Evolutionary conservation across 2,888 invertebrate species (phyloP).

Genomic region (Drosophila testacea): DNA sequence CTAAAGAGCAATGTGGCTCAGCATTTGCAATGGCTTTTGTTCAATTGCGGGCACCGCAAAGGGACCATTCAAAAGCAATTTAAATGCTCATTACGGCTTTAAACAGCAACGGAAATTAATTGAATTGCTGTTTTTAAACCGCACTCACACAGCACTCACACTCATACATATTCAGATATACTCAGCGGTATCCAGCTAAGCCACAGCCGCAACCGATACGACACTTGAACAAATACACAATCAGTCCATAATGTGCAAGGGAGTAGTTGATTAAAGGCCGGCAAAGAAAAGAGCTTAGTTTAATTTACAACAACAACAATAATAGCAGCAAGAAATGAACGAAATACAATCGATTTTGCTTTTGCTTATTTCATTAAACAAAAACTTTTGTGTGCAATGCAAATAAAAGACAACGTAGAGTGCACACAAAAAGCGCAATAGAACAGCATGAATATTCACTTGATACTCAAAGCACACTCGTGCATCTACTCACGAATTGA

Average conservation of each 20-base stretch:
- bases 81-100: constrained; percentile 78
- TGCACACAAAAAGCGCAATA: constrained; percentile 39
- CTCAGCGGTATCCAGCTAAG: constrained; percentile 53
- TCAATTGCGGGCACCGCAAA: constrained; percentile 67
- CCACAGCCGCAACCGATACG: constrained; percentile 72
- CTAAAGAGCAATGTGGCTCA: constrained; percentile 10
- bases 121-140: constrained; percentile 77
- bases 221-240: constrained; percentile 74
- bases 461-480: constrained; percentile 47
- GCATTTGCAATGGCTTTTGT: constrained; percentile 63
- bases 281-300: constrained; percentile 54
- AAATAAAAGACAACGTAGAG: constrained; percentile 50
- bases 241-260: constrained; percentile 39
- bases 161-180: constrained; percentile 10
- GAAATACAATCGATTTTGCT: constrained; percentile 60
- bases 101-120: constrained; percentile 76
- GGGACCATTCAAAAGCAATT: constrained; percentile 70
- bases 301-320: constrained; percentile 41
- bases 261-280: constrained; percentile 16
- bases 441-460: constrained; percentile 39
- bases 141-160: constrained; percentile 50
- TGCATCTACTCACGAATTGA: constrained; percentile 63
- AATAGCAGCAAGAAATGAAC: constrained; percentile 11
- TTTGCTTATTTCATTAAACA: constrained; percentile 72
- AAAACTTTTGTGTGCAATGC: constrained; percentile 61